A percentile compares a stretch with the other conserved stretches of the same genome.
These are phyloP conservation scores for Xenentodon cancila DNA, from an alignment of 2,797 vertebrate genomes.

Conservation along the genomic window DNA sequence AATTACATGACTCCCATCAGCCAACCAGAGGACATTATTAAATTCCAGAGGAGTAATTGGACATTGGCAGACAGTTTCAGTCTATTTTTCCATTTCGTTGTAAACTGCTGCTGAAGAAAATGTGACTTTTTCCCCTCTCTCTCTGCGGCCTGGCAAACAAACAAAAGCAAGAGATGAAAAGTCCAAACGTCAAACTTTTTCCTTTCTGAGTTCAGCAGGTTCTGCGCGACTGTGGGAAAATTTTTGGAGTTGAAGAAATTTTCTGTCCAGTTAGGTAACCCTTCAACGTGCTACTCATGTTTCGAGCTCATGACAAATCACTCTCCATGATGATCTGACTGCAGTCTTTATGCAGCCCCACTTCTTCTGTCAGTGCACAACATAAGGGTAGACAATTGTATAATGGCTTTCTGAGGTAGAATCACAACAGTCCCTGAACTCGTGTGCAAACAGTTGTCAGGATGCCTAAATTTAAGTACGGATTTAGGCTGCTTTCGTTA, in stretches of 20 bases:
- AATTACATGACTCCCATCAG: constrained; percentile 57
- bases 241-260: constrained; percentile 36
- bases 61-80: constrained; percentile 21
- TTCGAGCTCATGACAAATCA: constrained; percentile 49
- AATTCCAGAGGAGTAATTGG: constrained; percentile 41
- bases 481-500: too few species aligned
- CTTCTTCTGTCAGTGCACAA: constrained; percentile 28
- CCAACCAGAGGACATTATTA: constrained; percentile 33
- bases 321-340: constrained; percentile 48
- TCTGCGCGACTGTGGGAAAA: constrained; percentile 41
- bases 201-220: constrained; percentile 4
- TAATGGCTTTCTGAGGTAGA: background rate
- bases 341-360: constrained; percentile 15
- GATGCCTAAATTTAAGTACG: too few species aligned
- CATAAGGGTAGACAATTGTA: too few species aligned
- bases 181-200: background rate
- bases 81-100: constrained; percentile 19
- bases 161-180: constrained; percentile 8
- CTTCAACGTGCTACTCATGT: constrained; percentile 45
- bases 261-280: constrained; percentile 2
- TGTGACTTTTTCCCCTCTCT: constrained; percentile 17
- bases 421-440: background rate
- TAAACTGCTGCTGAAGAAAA: constrained; percentile 46
- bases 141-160: constrained; percentile 20
- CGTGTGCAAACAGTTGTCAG: too few species aligned